phyloP scores from a whole-genome alignment of 92 coral and sea anemone genomes.

The Siderastrea siderea region DNA sequence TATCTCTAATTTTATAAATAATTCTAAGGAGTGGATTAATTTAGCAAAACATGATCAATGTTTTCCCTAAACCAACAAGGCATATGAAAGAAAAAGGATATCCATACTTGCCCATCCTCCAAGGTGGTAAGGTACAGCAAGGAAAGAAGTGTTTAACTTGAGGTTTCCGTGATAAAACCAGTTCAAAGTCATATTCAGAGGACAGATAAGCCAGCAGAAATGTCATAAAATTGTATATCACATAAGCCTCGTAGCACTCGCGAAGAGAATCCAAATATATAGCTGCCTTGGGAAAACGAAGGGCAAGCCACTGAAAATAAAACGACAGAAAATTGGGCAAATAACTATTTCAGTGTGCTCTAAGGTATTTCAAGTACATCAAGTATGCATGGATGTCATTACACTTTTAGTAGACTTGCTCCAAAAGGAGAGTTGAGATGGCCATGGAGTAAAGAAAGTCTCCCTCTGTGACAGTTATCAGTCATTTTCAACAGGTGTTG shows the following conservation, averaged over 20 bases:
- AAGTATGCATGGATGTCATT: too few relatives aligned
- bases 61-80: too few relatives aligned
- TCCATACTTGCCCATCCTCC: conserved; percentile 86
- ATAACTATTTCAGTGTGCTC: too few relatives aligned
- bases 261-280: conserved; percentile 91
- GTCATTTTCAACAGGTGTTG: too few relatives aligned
- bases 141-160: conserved; percentile 89
- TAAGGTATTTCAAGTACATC: too few relatives aligned
- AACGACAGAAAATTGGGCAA: background rate
- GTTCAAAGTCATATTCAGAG: conserved; percentile 79
- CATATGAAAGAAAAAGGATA: background rate
- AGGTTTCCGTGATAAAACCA: conserved; percentile 73
- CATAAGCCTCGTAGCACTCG: conserved; percentile 96
- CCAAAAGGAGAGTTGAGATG: too few relatives aligned
- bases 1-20: background rate
- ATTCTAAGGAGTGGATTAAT: background rate
- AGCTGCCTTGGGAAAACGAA: conserved; percentile 92
- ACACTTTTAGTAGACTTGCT: too few relatives aligned
- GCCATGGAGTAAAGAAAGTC: too few relatives aligned
- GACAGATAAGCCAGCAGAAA: conserved; percentile 82
- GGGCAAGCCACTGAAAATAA: conserved; percentile 87
- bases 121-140: conserved; percentile 82
- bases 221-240: conserved; percentile 88
- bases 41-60: background rate
- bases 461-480: too few relatives aligned